Percentiles rank a stretch among this genome's conserved stretches.
Evolutionary conservation across 1,140 invertebrate genomes (phyloP).

Genomic region (Euglossa dilemma): DNA sequence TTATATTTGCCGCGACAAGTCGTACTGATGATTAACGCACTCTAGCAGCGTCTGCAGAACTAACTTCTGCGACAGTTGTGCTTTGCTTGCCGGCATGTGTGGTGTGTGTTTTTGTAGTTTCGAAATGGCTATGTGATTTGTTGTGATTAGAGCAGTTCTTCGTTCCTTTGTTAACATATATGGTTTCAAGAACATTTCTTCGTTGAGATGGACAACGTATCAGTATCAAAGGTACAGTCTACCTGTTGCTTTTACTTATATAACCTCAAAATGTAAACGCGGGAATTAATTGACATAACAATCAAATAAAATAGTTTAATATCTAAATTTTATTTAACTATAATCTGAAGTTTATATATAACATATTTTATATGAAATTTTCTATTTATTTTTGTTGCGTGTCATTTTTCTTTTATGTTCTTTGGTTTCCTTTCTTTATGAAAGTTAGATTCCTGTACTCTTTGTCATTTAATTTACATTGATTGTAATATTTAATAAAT

Average conservation of each 20-base stretch:
- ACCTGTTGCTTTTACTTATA: conserved; percentile 70
- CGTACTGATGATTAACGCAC: background rate
- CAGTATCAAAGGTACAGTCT: conserved; percentile 74
- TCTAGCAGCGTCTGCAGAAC: conserved; percentile 15
- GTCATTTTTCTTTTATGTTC: background rate
- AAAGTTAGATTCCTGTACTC: no score
- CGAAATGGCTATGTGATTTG: background rate
- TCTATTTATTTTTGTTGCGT: background rate
- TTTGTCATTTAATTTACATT: no score
- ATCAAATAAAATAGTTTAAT: background rate
- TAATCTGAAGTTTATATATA: background rate
- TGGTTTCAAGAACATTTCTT: background rate
- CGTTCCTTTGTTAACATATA: background rate
- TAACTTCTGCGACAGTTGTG: background rate
- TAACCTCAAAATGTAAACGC: conserved; percentile 67
- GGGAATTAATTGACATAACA: background rate
- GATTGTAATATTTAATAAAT: no score
- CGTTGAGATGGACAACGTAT: conserved; percentile 71
- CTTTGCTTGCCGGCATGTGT: rapidly evolving
- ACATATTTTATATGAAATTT: background rate
- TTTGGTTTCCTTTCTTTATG: background rate
- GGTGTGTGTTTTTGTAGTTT: background rate
- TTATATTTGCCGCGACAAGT: background rate
- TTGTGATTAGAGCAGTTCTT: background rate
- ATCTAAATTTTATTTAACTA: background rate